Percentiles rank a stretch among this genome's conserved stretches.
phyloP scores from a whole-genome alignment of 2,888 invertebrate species.

The Agrotis puta region DNA sequence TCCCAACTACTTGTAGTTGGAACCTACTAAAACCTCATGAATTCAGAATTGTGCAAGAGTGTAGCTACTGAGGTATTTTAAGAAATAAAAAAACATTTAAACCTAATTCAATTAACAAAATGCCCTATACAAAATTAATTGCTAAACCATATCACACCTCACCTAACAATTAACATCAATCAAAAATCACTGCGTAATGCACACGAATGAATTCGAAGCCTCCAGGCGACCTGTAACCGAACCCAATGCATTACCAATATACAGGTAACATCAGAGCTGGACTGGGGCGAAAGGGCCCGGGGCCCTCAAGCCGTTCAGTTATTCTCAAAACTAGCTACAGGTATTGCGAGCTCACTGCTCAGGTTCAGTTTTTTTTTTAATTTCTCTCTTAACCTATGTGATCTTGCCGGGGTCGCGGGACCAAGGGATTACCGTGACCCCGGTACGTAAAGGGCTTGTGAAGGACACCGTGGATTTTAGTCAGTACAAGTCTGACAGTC shows the following conservation, averaged over 20 bases:
- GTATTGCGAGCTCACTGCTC: too few species aligned
- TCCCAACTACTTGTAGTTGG: too few species aligned
- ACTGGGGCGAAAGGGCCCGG: too few species aligned
- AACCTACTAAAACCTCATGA: not conserved
- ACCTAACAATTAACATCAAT: constrained; percentile 46
- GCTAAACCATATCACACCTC: constrained; percentile 19
- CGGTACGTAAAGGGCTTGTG: too few species aligned
- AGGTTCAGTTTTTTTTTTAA: too few species aligned
- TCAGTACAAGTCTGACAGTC: too few species aligned
- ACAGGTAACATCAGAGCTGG: constrained; percentile 57
- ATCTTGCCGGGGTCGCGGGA: too few species aligned
- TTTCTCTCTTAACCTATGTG: too few species aligned
- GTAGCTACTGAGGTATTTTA: not conserved
- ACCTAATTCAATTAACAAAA: constrained; percentile 1
- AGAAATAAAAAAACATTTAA: not conserved
- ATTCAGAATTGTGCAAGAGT: not conserved
- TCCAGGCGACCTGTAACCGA: constrained; percentile 60
- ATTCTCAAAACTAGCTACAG: too few species aligned
- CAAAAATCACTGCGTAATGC: constrained; percentile 42
- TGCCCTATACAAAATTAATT: constrained; percentile 18
- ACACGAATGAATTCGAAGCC: constrained; percentile 56
- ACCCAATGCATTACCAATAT: constrained; percentile 71
- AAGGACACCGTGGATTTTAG: too few species aligned
- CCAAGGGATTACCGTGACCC: too few species aligned
- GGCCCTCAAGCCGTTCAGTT: too few species aligned